Evolutionary conservation across 2,113 vertebrate species (phyloP).

Genomic region (Athene cunicularia): DNA sequence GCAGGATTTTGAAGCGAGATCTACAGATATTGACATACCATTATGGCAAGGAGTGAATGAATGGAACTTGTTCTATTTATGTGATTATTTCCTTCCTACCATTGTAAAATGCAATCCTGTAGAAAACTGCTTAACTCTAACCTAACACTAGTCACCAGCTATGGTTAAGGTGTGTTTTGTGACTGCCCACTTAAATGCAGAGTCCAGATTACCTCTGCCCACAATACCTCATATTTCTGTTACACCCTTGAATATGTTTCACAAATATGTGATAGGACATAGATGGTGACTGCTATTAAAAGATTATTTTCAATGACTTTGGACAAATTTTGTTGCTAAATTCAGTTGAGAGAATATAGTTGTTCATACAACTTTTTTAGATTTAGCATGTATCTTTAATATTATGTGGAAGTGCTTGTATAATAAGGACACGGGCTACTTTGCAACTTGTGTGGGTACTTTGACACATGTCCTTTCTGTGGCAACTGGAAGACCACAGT

Average conservation of each 20-base stretch:
- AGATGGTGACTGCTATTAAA: neutral
- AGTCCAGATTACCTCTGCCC: neutral
- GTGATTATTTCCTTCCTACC: neutral
- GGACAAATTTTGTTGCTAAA: neutral
- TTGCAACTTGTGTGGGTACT: neutral
- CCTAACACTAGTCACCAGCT: neutral
- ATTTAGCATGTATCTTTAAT: neutral
- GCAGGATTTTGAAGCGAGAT: neutral
- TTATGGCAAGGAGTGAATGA: neutral
- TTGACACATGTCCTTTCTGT: neutral
- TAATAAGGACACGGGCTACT: neutral
- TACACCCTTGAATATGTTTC: neutral
- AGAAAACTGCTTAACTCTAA: neutral
- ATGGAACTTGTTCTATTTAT: neutral
- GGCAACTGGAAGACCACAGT: neutral
- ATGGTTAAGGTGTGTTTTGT: neutral
- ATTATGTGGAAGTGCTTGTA: neutral
- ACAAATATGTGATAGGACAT: neutral
- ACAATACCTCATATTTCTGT: constrained; percentile 4
- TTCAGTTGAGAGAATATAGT: neutral
- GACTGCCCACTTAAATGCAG: neutral
- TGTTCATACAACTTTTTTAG: neutral
- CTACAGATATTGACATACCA: neutral
- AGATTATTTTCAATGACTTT: neutral
- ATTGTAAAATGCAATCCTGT: neutral